Base-by-base conservation (phyloP, 2,888 invertebrate species). In the Caenorhabditis angaria region DNA sequence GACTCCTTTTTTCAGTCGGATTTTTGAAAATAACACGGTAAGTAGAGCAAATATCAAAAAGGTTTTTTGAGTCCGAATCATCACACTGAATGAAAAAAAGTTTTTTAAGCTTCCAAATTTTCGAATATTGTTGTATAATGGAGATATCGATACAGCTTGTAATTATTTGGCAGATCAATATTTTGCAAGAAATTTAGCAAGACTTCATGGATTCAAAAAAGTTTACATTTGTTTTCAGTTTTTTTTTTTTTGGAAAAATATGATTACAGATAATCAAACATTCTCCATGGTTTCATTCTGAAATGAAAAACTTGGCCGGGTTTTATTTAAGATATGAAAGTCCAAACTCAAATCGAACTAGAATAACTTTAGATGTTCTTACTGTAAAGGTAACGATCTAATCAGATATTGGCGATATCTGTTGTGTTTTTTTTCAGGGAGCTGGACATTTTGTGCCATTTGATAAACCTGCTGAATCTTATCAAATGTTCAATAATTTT, bases 321-420 rank as follows among this genome's bases (percentile, higher is more conserved):
- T 84, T 67, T 61, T 67, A 62, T n/a, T 78, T 82, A 69, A 57
- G 70, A 10, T 84, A 83, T 62, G 60, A 66, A 2, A 65, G 67
- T 20, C 35, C 53, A 24, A 64, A 62, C 32, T 48, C 57, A 1
- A 25, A 55, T 18, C 67, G 68, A 35, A 54, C 67, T n/a, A 59
- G 63, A 3, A 41, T 83, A n/a, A 70, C 66, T 14, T 69, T 84
- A 32, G 84, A 84, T 64, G 80, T 84, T n/a, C 51, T 84, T 14
- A 81, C 81, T 0, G 78, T 84, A 10, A 84, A n/a, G n/a, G n/a
- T n/a, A n/a, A n/a, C n/a, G n/a, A n/a, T n/a, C n/a, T n/a, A n/a
- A n/a, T n/a, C n/a, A n/a, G n/a, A n/a, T n/a, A n/a, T n/a, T n/a
- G n/a, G n/a, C n/a, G n/a, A n/a, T n/a, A n/a, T n/a, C n/a, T n/a